Evolutionary conservation across 2,113 vertebrate species (phyloP).

Genomic region (Emydura subglobosa): DNA sequence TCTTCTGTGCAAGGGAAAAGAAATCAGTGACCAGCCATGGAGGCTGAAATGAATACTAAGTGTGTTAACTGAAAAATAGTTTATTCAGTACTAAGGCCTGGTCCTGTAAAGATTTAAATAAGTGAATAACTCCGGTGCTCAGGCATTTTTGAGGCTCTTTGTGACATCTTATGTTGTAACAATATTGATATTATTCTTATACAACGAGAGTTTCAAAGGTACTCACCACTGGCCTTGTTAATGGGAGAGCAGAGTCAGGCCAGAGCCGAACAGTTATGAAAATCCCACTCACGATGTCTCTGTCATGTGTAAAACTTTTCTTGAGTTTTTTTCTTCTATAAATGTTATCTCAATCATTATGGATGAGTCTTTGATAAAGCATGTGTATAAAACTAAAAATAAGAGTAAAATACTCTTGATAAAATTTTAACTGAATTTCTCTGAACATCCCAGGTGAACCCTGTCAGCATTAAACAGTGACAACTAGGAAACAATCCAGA

Average conservation of each 20-base stretch:
- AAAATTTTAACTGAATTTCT: not conserved
- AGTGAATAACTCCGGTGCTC: not conserved
- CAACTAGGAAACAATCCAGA: not conserved
- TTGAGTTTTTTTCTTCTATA: not conserved
- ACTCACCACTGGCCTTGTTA: not conserved
- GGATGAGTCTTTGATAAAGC: not conserved
- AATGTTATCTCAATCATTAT: not conserved
- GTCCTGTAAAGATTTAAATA: not conserved
- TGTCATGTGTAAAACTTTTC: not conserved
- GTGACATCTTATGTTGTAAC: not conserved
- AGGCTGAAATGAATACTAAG: not conserved
- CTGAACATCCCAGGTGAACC: not conserved
- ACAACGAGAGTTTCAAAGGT: not conserved
- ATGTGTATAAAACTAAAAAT: not conserved
- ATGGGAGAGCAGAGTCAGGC: not conserved
- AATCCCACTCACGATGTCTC: rapidly evolving
- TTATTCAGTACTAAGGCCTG: not conserved
- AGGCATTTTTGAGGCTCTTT: rapidly evolving
- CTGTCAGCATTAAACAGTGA: not conserved
- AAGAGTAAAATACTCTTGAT: not conserved
- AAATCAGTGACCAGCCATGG: rapidly evolving
- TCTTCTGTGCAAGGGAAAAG: not conserved
- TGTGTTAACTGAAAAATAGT: rapidly evolving
- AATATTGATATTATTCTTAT: not conserved
- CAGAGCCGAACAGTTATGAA: not conserved